phyloP scores from a whole-genome alignment of 2,797 vertebrate genomes.

The Crotalus adamanteus region DNA sequence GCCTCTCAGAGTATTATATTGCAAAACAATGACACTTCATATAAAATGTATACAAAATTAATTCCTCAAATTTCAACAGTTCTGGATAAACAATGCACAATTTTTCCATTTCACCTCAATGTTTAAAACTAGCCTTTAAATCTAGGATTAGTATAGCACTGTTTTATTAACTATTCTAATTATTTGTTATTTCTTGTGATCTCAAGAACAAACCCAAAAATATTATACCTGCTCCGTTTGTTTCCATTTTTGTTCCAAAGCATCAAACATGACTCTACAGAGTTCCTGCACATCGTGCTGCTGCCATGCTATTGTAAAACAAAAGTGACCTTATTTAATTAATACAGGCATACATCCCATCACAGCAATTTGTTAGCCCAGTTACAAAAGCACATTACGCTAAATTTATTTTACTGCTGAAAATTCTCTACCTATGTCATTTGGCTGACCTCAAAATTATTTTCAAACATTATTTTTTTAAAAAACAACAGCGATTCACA shows the following conservation, averaged over 20 bases:
- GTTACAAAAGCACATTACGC: not conserved
- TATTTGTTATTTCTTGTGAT: not conserved
- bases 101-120: not conserved
- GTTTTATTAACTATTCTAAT: not conserved
- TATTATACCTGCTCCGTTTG: slow-evolving; percentile 92
- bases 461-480: not conserved
- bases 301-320: slow-evolving; percentile 88
- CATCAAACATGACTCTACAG: slow-evolving; percentile 99
- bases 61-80: not conserved
- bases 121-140: not conserved
- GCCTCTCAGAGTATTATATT: not conserved
- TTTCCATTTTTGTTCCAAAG: slow-evolving; percentile 99
- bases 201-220: not conserved
- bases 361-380: not conserved
- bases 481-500: not conserved
- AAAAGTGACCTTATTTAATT: slow-evolving; percentile 55
- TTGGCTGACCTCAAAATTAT: not conserved
- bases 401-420: not conserved
- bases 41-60: not conserved
- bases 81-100: not conserved
- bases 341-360: slow-evolving; percentile 14
- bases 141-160: not conserved
- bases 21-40: not conserved
- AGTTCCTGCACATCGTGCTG: slow-evolving; percentile 98
- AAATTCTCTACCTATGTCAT: not conserved